Base-by-base conservation (phyloP, 2,113 vertebrate species). In the Phylloscopus whistleri region DNA sequence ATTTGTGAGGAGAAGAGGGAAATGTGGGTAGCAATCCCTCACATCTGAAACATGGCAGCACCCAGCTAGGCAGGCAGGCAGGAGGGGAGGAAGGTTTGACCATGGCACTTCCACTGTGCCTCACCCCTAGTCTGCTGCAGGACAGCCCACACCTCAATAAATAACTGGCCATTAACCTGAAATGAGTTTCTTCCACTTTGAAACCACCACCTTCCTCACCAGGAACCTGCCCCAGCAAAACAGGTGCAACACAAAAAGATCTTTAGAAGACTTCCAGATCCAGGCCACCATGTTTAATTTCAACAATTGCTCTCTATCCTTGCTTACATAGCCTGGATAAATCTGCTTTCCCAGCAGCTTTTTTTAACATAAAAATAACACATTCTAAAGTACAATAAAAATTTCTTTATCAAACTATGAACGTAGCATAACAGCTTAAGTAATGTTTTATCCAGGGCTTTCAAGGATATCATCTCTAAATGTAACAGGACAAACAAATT, bases 11-110 rank as follows among this genome's bases (percentile, higher is more conserved):
- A 81, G 20, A 37, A 53, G n/a, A 58, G 20, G 21, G 16, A 26
- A 33, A 44, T 10, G 49, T 13, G 53, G 6, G 20, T 6, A 80
- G 39, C 16, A 92, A 60, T 39, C 22, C 21, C 21, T 5, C n/a
- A 20, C 0, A 1, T 27, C 18, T 33, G 17, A 43, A 74, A 30
- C 26, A 70, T 0, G 1, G 27, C 3, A 0, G 31, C 12, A 49
- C 6, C 11, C 53, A 86, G 17, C 11, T 13, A 41, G 39, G n/a
- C n/a, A 37, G 37, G 63, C 35, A 91, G 23, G 41, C 7, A 39
- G 51, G 9, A 48, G 2, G 2, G 16, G 22, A 6, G 4, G 2
- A 23, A 64, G 16, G 8, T 35, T 13, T 2, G 6, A 60, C 26
- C 5, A 0, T 4, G 11, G 37, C 41, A 41, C 19, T 62, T 44